Evolutionary conservation across 2,113 vertebrate genomes (phyloP).

Genomic region (Ariopsis seemanni): DNA sequence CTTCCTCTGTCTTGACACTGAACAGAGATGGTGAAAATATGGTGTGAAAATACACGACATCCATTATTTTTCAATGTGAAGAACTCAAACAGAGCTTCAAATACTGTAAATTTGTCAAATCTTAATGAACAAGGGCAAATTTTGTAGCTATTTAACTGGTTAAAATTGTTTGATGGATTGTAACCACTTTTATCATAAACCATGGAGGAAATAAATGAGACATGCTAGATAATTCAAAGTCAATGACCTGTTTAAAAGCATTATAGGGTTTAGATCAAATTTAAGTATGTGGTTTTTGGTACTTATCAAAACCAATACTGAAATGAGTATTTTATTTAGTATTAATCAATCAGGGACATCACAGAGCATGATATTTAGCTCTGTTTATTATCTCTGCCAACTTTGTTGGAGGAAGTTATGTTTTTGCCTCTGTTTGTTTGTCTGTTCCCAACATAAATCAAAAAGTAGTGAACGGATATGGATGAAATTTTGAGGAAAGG

Average conservation of each 20-base stretch:
- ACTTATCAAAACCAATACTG: background rate
- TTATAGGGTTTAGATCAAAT: background rate
- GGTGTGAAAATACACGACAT: background rate
- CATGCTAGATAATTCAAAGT: background rate
- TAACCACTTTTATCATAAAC: background rate
- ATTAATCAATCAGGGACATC: background rate
- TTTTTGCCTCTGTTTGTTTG: too few relatives aligned
- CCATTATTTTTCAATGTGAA: background rate
- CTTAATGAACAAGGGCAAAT: background rate
- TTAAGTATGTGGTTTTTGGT: too few relatives aligned
- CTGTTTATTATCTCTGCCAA: background rate
- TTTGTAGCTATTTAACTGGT: background rate
- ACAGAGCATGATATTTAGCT: background rate
- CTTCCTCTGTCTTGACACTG: constrained; percentile 40
- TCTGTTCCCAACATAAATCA: too few relatives aligned
- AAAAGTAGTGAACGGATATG: too few relatives aligned
- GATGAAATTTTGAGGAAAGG: too few relatives aligned
- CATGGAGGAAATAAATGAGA: background rate
- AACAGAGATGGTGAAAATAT: constrained; percentile 40
- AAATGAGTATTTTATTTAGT: background rate
- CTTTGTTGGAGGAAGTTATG: too few relatives aligned
- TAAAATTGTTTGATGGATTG: background rate
- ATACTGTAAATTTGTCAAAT: background rate
- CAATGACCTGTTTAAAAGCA: background rate
- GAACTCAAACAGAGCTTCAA: background rate